Evolutionary conservation across 2,888 invertebrate genomes (phyloP).

Genomic region (Phymatocera aterrima): DNA sequence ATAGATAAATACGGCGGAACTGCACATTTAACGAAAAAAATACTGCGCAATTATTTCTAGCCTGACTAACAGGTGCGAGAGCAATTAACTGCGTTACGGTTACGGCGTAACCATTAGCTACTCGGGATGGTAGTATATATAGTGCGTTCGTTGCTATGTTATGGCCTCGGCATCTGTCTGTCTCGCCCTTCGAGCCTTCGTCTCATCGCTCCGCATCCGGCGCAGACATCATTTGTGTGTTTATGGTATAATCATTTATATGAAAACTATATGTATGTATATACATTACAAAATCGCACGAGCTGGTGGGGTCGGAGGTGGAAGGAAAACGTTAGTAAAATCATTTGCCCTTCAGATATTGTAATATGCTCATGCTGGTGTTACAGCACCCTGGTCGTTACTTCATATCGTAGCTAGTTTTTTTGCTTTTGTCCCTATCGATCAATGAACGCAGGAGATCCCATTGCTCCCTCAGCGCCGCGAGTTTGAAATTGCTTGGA

Average conservation of each 20-base stretch:
- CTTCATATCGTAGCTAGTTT: background rate
- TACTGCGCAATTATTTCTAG: background rate
- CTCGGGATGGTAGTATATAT: no score
- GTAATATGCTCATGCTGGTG: background rate
- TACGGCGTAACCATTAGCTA: conserved; percentile 57
- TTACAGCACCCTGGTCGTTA: background rate
- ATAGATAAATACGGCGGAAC: background rate
- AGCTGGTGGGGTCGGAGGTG: background rate
- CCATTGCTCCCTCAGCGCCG: background rate
- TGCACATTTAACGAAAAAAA: conserved; percentile 7
- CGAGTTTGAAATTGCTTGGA: conserved; percentile 24
- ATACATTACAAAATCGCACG: background rate
- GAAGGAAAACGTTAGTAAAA: background rate
- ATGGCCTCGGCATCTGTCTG: conserved; percentile 28
- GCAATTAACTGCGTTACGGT: conserved; percentile 70
- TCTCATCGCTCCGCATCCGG: conserved; percentile 9
- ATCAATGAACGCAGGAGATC: conserved; percentile 4
- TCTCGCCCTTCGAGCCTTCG: conserved; percentile 16
- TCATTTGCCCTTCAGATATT: background rate
- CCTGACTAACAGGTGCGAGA: conserved; percentile 66
- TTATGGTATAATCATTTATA: conserved; percentile 1
- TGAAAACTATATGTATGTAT: background rate
- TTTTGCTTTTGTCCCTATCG: background rate
- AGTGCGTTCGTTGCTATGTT: conserved; percentile 49
- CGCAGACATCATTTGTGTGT: conserved; percentile 17